A percentile compares a stretch with the other conserved stretches of the same genome.
These are phyloP conservation scores for Coilia nasus DNA, from an alignment of 2,797 vertebrate species.

Conservation along the genomic window DNA sequence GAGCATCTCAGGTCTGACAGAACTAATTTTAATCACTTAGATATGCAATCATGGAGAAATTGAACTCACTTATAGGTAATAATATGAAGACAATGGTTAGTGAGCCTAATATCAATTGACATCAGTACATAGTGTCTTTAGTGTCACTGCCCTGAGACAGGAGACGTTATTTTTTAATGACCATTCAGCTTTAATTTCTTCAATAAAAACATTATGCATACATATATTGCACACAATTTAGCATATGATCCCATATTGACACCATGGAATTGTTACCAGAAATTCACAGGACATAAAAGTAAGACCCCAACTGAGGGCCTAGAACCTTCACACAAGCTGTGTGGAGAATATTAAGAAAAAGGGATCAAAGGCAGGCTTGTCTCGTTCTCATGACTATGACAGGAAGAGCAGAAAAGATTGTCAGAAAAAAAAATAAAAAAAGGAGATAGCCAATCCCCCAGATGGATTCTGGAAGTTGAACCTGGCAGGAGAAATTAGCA, in stretches of 20 bases:
- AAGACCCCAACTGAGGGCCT: neutral
- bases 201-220: neutral
- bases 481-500: slow-evolving; percentile 72
- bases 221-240: neutral
- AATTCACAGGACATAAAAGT: neutral
- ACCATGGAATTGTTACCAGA: neutral
- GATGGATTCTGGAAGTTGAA: slow-evolving; percentile 74
- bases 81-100: neutral
- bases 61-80: neutral
- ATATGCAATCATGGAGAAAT: neutral
- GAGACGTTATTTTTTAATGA: neutral
- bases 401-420: slow-evolving; percentile 47
- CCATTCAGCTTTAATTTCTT: neutral
- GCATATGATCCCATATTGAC: neutral
- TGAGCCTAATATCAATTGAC: neutral
- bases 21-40: neutral
- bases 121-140: neutral
- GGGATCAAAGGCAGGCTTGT: slow-evolving; percentile 57
- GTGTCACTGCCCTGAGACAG: neutral
- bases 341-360: slow-evolving; percentile 48
- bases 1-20: neutral
- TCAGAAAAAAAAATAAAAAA: slow-evolving; percentile 41
- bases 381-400: slow-evolving; percentile 57
- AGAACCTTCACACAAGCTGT: neutral
- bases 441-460: slow-evolving; percentile 65